Evolutionary conservation across 2,113 vertebrate species (phyloP), one percentile per base, ranked within the genome.

Genomic region (Ursus arctos): DNA sequence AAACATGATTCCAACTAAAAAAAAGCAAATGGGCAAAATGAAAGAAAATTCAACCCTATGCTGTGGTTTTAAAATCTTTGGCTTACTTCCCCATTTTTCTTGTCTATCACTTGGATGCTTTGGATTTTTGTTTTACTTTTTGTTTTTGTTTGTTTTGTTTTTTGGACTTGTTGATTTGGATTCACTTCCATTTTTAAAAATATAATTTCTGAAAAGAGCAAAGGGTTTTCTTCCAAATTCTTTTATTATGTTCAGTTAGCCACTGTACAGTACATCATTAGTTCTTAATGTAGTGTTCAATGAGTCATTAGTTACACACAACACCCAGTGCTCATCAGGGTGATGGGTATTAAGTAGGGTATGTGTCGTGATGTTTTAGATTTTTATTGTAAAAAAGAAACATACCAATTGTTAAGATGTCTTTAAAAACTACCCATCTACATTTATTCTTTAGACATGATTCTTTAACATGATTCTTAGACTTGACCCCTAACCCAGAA

Each of bases 181-280:
- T 97, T 79, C 10, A 79, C 28, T 91, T 88, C n/a, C 2, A 67
- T 90, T 95, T 84, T 67, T 36, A 67, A 84, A 95, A 71, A 31
- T 31, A 21, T 1, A 49, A 51, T 63, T 72, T 83, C 81, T 67
- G 28, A 88, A 36, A 69, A 94, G 15, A 63, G 7, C 55, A 72
- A n/a, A 65, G 14, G 28, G 10, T 83, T 69, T 80, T 43, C 72
- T 59, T 43, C 22, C 88, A 57, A 72, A 40, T 72, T 53, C 79
- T 71, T 43, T 43, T 43, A 43, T 43, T 43, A 43, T 43, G 43
- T 43, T 43, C 43, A 43, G 43, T 43, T 43, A 43, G 43, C 43
- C 43, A 43, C 43, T 43, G 43, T 43, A 43, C 4, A 43, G 43
- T 43, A 43, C 43, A 43, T 43, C 43, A 43, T 43, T 43, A 5